Conservation (phyloP, 2,888 invertebrate genomes). For the Leptura quadrifasciata region DNA sequence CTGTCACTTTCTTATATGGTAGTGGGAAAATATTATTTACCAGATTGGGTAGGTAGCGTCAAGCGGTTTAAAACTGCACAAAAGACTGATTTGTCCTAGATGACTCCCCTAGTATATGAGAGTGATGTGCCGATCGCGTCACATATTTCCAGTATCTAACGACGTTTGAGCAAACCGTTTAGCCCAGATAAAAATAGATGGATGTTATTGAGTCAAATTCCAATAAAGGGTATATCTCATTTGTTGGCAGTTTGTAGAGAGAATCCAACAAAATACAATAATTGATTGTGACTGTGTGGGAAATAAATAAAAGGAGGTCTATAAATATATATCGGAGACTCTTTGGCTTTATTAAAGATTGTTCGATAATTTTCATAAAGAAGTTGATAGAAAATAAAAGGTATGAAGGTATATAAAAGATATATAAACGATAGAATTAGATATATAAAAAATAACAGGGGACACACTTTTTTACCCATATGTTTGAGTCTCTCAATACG, state of each 20-base stretch:
- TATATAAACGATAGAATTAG: too few species aligned
- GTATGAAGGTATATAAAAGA: too few species aligned
- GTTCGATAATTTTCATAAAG: not conserved
- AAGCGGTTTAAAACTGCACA: too few species aligned
- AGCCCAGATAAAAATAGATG: slow-evolving; percentile 15
- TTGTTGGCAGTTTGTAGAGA: slow-evolving; percentile 19
- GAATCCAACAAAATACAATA: slow-evolving; percentile 28
- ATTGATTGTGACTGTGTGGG: slow-evolving; percentile 15
- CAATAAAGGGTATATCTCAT: slow-evolving; percentile 25
- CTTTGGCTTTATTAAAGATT: slow-evolving; percentile 12
- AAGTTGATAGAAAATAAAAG: not conserved
- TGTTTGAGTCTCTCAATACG: too few species aligned
- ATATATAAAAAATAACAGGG: too few species aligned
- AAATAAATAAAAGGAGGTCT: slow-evolving; percentile 6
- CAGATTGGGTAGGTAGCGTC: too few species aligned
- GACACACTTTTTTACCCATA: too few species aligned
- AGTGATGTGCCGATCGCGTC: not conserved
- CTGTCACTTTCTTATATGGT: too few species aligned
- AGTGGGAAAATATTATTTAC: too few species aligned
- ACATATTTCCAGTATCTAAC: not conserved
- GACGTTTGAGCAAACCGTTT: not conserved
- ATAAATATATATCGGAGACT: not conserved
- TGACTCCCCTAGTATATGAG: too few species aligned
- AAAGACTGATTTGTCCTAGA: too few species aligned
- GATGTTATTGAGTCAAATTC: slow-evolving; percentile 11